Percentiles rank a stretch among this genome's conserved stretches.
These are phyloP conservation scores for Siniperca undulata DNA, from an alignment of 2,797 vertebrate genomes.

Conservation along the genomic window DNA sequence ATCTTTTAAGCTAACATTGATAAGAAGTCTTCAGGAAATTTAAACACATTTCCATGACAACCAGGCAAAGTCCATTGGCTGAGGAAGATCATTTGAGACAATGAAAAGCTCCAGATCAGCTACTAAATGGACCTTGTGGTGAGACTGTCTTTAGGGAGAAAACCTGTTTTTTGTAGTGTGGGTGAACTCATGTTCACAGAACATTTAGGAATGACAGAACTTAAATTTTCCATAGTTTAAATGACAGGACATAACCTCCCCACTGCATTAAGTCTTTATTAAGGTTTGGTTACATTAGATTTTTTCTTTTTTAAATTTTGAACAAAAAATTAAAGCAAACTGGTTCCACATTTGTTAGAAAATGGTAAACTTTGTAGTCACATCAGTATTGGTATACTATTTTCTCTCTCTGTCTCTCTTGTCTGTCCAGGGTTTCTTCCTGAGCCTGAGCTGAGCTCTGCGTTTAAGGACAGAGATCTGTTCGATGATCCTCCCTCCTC, in stretches of 20 bases:
- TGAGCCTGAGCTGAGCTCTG: conserved; percentile 86
- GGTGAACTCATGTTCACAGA: too few species aligned
- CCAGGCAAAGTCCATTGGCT: background rate
- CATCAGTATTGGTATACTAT: background rate
- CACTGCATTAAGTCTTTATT: background rate
- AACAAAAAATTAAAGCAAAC: background rate
- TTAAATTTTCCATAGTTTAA: background rate
- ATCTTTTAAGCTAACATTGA: background rate
- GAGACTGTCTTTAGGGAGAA: background rate
- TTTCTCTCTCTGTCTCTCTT: background rate
- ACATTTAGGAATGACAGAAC: background rate
- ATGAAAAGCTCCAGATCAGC: background rate
- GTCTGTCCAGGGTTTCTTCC: conserved; percentile 72
- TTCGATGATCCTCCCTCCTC: conserved; percentile 78
- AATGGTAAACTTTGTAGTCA: background rate
- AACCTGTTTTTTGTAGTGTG: background rate
- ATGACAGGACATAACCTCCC: background rate
- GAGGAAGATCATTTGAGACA: background rate
- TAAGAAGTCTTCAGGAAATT: background rate
- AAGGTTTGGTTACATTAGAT: background rate
- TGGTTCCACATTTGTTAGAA: background rate
- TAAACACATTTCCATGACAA: background rate
- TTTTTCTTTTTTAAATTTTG: background rate
- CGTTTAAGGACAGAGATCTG: conserved; percentile 85
- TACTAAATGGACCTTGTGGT: background rate